A percentile compares a stretch with the other conserved stretches of the same genome.
Conservation (phyloP, 2,113 vertebrate species). For the Gopherus evgoodei region DNA sequence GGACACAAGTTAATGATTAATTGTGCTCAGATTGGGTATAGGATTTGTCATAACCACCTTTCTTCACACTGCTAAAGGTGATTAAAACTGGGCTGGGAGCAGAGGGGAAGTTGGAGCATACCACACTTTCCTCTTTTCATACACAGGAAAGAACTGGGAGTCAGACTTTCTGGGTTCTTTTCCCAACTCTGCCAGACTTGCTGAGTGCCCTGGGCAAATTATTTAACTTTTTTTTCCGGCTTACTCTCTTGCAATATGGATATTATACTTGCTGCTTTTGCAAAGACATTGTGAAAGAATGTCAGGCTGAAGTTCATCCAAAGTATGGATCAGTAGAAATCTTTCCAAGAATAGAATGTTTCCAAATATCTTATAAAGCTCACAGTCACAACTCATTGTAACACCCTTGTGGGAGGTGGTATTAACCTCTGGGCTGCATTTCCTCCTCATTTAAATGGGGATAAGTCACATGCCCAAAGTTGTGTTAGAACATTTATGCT, state of each 20-base stretch:
- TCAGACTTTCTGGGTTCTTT: not conserved
- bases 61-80: not conserved
- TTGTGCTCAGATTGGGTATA: fast-evolving
- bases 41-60: not conserved
- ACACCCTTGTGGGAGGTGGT: not conserved
- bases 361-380: not conserved
- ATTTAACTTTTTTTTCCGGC: not conserved
- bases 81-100: not conserved
- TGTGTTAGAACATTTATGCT: fast-evolving
- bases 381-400: too few species aligned
- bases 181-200: not conserved
- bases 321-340: not conserved
- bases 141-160: not conserved
- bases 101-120: not conserved
- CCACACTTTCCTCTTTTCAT: not conserved
- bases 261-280: not conserved
- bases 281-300: not conserved
- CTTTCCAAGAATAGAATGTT: not conserved
- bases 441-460: not conserved
- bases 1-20: fast-evolving
- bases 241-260: not conserved
- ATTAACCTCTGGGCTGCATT: not conserved
- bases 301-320: not conserved
- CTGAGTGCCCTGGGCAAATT: not conserved
- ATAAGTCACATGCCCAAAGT: fast-evolving